A percentile compares a stretch with the other conserved stretches of the same genome.
phyloP scores from a whole-genome alignment of 2,797 vertebrate species.

The Epinephelus coioides region DNA sequence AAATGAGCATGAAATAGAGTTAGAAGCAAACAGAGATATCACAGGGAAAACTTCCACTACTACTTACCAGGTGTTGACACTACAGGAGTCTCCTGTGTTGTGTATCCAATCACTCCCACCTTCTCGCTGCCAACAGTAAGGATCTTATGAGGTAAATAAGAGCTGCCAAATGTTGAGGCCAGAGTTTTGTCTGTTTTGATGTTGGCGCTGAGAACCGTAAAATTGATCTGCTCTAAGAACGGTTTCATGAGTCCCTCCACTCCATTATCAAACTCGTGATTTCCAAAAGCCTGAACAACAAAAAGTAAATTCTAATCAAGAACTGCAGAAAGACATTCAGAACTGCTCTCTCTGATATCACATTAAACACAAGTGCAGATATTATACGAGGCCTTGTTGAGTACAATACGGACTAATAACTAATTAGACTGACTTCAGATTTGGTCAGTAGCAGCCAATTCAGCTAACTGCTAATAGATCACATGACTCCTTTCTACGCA shows the following conservation, averaged over 20 bases:
- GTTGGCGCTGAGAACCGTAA: slow-evolving; percentile 91
- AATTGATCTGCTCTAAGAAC: slow-evolving; percentile 86
- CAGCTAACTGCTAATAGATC: too few relatives aligned
- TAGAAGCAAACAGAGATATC: background rate
- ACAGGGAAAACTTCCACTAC: accelerated
- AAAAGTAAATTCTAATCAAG: too few relatives aligned
- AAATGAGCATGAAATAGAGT: background rate
- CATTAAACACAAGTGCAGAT: too few relatives aligned
- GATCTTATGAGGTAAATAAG: slow-evolving; percentile 85
- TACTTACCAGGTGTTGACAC: slow-evolving; percentile 90
- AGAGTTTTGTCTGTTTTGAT: slow-evolving; percentile 82
- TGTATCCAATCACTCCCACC: slow-evolving; percentile 94
- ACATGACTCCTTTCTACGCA: too few relatives aligned
- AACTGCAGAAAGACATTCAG: too few relatives aligned
- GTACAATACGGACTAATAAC: too few relatives aligned
- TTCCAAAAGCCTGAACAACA: slow-evolving; percentile 90
- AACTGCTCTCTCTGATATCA: too few relatives aligned
- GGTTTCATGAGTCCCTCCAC: slow-evolving; percentile 90
- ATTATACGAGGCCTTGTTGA: too few relatives aligned
- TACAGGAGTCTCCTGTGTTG: slow-evolving; percentile 90
- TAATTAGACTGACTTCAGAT: too few relatives aligned
- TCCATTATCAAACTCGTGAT: slow-evolving; percentile 96
- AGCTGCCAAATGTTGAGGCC: slow-evolving; percentile 80
- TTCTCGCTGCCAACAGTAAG: slow-evolving; percentile 81
- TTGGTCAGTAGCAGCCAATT: too few relatives aligned